Evolutionary conservation across 2,113 vertebrate genomes (phyloP).

Genomic region (Phalacrocorax carbo): DNA sequence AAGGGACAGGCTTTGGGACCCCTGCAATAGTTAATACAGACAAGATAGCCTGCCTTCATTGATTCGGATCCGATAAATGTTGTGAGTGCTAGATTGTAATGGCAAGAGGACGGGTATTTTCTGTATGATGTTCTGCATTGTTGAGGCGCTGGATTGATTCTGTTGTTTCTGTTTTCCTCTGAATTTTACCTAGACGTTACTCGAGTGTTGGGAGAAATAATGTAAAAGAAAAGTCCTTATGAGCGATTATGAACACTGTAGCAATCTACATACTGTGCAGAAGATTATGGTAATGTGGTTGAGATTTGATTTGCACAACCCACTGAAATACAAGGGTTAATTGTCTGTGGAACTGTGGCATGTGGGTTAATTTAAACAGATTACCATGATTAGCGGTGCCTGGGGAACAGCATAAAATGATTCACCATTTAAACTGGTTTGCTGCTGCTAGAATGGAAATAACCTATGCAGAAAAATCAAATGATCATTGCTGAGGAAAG

Average conservation of each 20-base stretch:
- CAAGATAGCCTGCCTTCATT: background rate
- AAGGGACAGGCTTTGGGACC: background rate
- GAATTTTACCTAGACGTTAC: background rate
- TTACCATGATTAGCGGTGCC: background rate
- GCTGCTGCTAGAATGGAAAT: background rate
- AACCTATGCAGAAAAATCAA: background rate
- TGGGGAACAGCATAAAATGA: background rate
- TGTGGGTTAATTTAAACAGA: constrained; percentile 17
- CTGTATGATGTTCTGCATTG: background rate
- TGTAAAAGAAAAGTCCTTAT: background rate
- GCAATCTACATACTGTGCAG: background rate
- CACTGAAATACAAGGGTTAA: constrained; percentile 9
- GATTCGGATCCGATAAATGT: background rate
- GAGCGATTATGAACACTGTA: background rate
- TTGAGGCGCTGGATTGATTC: background rate
- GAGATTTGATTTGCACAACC: background rate
- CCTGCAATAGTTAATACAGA: background rate
- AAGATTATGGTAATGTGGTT: background rate
- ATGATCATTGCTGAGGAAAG: background rate
- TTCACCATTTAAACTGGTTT: background rate
- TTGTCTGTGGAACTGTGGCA: background rate
- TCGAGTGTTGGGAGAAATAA: background rate
- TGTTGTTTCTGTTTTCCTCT: background rate
- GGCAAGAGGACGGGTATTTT: background rate
- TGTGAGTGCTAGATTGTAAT: background rate